Conservation (phyloP, 2,888 invertebrate genomes). For the Drosophila pullipes region DNA sequence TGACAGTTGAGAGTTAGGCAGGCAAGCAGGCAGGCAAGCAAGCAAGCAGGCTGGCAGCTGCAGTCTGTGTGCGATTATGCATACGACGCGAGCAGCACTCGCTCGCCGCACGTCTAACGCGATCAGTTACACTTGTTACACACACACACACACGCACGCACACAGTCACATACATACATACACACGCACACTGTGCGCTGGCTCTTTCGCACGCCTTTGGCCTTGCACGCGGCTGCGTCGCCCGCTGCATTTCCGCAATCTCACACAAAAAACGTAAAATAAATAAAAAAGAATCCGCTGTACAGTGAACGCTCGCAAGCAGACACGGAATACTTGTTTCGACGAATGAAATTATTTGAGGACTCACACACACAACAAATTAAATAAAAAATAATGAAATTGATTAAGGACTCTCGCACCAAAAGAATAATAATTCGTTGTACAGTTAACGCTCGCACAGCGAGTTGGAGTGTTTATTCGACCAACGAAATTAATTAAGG, state of each 20-base stretch:
- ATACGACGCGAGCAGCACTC: slow-evolving; percentile 31
- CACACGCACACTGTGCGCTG: slow-evolving; percentile 25
- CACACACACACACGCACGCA: background rate
- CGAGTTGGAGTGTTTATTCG: background rate
- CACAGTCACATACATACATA: slow-evolving; percentile 11
- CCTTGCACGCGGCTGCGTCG: slow-evolving; percentile 66
- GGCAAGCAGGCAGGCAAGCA: background rate
- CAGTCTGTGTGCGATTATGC: slow-evolving; percentile 32
- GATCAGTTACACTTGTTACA: slow-evolving; percentile 71
- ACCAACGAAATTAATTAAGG: too few relatives aligned
- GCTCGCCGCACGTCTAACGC: slow-evolving; percentile 52
- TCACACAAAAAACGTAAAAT: slow-evolving; percentile 19
- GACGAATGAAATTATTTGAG: background rate
- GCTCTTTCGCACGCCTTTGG: slow-evolving; percentile 71
- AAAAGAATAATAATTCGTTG: background rate
- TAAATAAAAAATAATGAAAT: background rate
- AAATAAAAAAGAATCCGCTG: slow-evolving; percentile 3
- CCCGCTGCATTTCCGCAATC: slow-evolving; percentile 75
- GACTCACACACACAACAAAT: background rate
- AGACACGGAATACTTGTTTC: background rate
- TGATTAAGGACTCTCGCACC: background rate
- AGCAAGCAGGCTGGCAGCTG: slow-evolving; percentile 5
- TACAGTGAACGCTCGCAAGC: background rate
- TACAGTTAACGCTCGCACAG: background rate
- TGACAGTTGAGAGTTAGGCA: slow-evolving; percentile 4